Percentiles rank a stretch among this genome's conserved stretches.
phyloP scores from a whole-genome alignment of 2,113 vertebrate genomes.

The Dromiciops gliroides region DNA sequence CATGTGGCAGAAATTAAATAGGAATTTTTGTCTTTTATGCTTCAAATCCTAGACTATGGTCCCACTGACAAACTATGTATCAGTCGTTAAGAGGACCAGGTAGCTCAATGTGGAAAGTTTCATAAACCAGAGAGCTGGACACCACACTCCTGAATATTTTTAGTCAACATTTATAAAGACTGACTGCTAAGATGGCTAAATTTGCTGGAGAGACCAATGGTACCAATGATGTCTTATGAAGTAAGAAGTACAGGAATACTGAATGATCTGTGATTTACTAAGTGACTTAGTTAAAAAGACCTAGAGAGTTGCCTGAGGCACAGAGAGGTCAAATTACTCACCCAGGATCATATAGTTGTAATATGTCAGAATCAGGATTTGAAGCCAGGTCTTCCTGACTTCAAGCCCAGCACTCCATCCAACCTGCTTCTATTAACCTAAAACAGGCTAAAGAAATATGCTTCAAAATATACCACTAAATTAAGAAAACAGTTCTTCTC shows the following conservation, averaged over 20 bases:
- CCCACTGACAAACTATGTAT: background rate
- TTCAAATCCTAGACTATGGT: background rate
- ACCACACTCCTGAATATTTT: background rate
- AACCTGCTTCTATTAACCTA: background rate
- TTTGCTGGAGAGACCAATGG: background rate
- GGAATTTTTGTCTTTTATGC: background rate
- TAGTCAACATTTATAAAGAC: background rate
- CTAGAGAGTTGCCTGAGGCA: background rate
- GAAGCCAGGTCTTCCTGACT: background rate
- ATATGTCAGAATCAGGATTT: background rate
- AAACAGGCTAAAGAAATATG: background rate
- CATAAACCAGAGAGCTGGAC: background rate
- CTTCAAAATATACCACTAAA: background rate
- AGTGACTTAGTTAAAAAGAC: too few relatives aligned
- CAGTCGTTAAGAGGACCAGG: background rate
- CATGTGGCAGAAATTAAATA: background rate
- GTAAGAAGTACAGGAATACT: background rate
- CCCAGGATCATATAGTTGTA: background rate
- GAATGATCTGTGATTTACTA: too few relatives aligned
- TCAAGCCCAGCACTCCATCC: background rate
- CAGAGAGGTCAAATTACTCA: background rate
- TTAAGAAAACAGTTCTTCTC: too few relatives aligned
- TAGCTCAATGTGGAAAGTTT: background rate
- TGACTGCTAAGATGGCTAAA: background rate
- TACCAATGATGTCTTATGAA: background rate